Conservation (phyloP, 1,140 invertebrate genomes). For the Eufriesea mexicana region DNA sequence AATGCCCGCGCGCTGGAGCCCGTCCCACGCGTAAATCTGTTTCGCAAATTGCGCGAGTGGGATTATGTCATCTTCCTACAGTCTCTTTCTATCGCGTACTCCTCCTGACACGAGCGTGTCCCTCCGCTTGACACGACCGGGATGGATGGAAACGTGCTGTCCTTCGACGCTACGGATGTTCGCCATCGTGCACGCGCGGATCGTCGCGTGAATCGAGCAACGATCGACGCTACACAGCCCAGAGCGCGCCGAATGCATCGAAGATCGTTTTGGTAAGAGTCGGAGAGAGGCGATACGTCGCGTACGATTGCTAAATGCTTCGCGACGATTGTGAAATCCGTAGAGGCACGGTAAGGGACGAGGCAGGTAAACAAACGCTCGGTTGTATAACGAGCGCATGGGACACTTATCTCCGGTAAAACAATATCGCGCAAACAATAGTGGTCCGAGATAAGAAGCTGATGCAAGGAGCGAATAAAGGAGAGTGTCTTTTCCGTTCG, state of each 20-base stretch:
- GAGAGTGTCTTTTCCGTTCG: slow-evolving; percentile 21
- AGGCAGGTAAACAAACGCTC: slow-evolving; percentile 59
- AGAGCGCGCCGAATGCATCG: no score
- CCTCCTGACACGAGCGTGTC: slow-evolving; percentile 51
- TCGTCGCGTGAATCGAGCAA: no score
- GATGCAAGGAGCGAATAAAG: slow-evolving; percentile 37
- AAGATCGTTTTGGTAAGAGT: slow-evolving; percentile 13
- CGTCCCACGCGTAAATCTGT: slow-evolving; percentile 82
- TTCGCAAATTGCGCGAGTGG: slow-evolving; percentile 79
- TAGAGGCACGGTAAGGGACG: slow-evolving; percentile 42
- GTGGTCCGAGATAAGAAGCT: slow-evolving; percentile 62
- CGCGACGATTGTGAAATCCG: slow-evolving; percentile 47
- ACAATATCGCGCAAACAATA: slow-evolving; percentile 71
- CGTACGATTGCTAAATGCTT: slow-evolving; percentile 23
- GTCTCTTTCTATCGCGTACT: slow-evolving; percentile 61
- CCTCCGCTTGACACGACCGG: slow-evolving; percentile 42
- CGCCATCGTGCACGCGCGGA: no score
- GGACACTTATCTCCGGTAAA: slow-evolving; percentile 69
- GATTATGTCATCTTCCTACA: slow-evolving; percentile 78
- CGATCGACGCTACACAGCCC: no score
- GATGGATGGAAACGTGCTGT: slow-evolving; percentile 48
- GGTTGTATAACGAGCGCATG: slow-evolving; percentile 51
- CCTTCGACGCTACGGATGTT: slow-evolving; percentile 43
- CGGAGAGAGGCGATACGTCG: neutral
- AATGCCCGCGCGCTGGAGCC: slow-evolving; percentile 76